Conservation (phyloP, 2,113 vertebrate species). For the Sylvia atricapilla region DNA sequence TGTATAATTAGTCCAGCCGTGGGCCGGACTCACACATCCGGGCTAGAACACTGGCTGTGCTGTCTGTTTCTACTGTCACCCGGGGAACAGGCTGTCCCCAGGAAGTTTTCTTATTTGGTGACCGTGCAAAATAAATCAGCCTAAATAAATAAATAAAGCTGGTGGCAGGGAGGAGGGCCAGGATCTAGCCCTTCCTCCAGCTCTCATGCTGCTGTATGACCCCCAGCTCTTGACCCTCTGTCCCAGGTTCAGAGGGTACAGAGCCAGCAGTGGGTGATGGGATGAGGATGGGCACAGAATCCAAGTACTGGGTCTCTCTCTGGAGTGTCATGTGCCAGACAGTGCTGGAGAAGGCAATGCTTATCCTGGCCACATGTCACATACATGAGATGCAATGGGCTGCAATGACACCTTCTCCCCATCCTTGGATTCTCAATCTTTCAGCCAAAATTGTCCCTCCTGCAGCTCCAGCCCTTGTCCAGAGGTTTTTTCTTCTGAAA, state of each 20-base stretch:
- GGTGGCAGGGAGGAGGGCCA: background rate
- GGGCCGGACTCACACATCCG: background rate
- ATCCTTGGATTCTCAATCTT: background rate
- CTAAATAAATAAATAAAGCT: background rate
- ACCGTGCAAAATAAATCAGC: background rate
- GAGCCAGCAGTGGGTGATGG: background rate
- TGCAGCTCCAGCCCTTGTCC: background rate
- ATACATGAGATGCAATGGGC: background rate
- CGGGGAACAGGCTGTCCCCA: slow-evolving; percentile 20
- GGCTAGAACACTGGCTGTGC: background rate
- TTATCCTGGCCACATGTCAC: rapidly evolving
- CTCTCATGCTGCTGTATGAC: background rate
- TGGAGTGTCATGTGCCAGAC: background rate
- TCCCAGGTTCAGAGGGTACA: background rate
- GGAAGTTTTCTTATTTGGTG: background rate
- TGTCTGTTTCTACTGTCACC: background rate
- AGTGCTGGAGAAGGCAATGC: rapidly evolving
- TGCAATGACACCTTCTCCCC: background rate
- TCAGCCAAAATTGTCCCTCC: background rate
- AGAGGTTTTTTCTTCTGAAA: background rate
- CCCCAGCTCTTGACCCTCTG: rapidly evolving
- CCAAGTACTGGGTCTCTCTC: background rate
- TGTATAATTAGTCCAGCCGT: background rate
- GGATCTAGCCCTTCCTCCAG: background rate
- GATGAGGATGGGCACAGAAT: background rate